These are phyloP conservation scores for Manis crassicaudata DNA, from an alignment of 2,797 vertebrate genomes.

Conservation along the genomic window DNA sequence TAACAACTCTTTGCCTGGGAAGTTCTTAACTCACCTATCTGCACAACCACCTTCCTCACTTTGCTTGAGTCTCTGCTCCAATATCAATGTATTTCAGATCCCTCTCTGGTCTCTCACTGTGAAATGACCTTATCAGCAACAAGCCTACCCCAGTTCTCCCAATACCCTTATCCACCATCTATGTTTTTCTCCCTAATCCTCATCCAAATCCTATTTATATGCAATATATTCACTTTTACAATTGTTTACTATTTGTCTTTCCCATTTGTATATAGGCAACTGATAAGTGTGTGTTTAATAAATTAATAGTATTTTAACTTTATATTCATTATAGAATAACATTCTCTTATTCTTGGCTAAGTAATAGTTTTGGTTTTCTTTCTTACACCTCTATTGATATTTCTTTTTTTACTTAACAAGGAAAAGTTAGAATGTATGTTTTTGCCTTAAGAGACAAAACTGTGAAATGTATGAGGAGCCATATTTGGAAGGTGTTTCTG, in stretches of 20 bases:
- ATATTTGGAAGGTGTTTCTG: neutral
- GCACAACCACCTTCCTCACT: neutral
- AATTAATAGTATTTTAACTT: neutral
- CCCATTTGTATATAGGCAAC: neutral
- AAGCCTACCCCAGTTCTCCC: neutral
- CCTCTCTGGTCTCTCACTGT: neutral
- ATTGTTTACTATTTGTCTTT: neutral
- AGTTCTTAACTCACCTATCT: neutral
- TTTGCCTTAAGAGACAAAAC: neutral
- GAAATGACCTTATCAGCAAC: neutral
- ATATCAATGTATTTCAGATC: neutral
- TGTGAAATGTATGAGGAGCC: neutral
- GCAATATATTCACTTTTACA: neutral
- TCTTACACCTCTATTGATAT: neutral
- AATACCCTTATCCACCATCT: neutral
- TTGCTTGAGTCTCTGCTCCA: neutral
- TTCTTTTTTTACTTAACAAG: neutral
- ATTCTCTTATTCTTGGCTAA: neutral
- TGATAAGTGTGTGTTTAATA: neutral
- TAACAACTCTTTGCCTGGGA: neutral
- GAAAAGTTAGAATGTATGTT: neutral
- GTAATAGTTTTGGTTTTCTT: conserved; percentile 10
- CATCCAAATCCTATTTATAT: neutral
- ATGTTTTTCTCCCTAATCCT: neutral
- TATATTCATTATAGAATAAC: neutral